Evolutionary conservation across 1,140 invertebrate genomes (phyloP).

Genomic region (Goniozus legneri): DNA sequence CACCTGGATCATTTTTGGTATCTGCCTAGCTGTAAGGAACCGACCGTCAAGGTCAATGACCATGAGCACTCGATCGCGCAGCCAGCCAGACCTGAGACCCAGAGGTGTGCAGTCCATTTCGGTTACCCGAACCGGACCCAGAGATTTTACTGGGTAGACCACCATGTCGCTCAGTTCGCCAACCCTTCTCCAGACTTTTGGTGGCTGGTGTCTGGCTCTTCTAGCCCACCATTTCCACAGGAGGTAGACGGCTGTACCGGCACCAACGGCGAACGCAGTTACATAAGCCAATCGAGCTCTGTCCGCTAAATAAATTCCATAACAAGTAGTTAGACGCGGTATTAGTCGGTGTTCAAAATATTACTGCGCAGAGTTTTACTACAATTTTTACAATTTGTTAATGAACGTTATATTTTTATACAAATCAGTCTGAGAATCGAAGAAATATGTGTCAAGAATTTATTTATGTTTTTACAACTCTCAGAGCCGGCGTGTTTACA

Average conservation of each 20-base stretch:
- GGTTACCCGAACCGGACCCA: conserved; percentile 43
- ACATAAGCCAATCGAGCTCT: conserved; percentile 37
- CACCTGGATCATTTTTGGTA: conserved; percentile 56
- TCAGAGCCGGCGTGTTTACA: no score
- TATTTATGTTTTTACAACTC: no score
- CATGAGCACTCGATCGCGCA: conserved; percentile 55
- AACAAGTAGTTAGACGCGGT: no score
- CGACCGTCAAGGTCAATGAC: conserved; percentile 52
- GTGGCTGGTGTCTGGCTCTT: conserved; percentile 27
- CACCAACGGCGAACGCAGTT: conserved; percentile 38
- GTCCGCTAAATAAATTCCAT: no score
- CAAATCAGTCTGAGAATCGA: no score
- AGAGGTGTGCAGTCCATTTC: conserved; percentile 49
- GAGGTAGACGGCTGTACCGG: conserved; percentile 38
- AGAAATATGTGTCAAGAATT: no score
- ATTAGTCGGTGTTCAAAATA: no score
- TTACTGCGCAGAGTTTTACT: no score
- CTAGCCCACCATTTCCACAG: conserved; percentile 41
- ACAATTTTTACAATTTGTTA: no score
- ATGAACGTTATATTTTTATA: no score
- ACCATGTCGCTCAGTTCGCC: conserved; percentile 53
- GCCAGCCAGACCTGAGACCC: conserved; percentile 52
- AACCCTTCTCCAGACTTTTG: conserved; percentile 48
- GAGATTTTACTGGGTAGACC: conserved; percentile 56
- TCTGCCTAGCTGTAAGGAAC: conserved; percentile 54